phyloP scores from a whole-genome alignment of 2,113 vertebrate species.

The Montifringilla adamsi region DNA sequence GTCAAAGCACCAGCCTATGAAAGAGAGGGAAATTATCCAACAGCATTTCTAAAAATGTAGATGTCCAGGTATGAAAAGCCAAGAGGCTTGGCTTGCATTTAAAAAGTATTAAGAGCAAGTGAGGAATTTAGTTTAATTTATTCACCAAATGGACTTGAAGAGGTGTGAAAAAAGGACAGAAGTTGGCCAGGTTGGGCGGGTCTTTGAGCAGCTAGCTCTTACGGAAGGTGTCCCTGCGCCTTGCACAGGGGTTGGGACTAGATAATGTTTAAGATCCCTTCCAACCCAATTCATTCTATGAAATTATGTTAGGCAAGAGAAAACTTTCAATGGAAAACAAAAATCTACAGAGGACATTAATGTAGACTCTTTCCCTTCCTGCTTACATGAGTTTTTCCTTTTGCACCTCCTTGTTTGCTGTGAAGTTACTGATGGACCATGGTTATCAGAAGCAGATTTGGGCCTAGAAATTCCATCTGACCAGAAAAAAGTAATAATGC shows the following conservation, averaged over 20 bases:
- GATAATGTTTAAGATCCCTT: neutral
- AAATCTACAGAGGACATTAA: neutral
- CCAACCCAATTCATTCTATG: neutral
- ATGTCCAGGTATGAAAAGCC: conserved; percentile 1
- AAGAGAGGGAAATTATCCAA: neutral
- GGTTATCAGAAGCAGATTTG: neutral
- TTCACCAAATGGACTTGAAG: neutral
- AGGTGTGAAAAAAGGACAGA: neutral
- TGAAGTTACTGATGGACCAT: neutral
- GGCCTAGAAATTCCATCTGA: neutral
- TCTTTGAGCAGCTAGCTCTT: neutral
- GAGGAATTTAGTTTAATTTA: conserved; percentile 27
- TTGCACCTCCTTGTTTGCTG: neutral
- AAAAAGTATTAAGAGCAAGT: neutral
- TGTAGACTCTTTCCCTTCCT: neutral
- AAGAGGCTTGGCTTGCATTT: conserved; percentile 35
- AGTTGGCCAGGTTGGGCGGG: neutral
- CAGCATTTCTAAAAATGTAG: neutral
- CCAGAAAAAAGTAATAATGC: neutral
- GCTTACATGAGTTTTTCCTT: neutral
- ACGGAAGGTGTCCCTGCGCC: neutral
- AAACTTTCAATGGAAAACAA: neutral
- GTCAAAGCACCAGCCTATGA: conserved; percentile 14
- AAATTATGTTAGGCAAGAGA: neutral
- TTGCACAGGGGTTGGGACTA: neutral